Conservation (phyloP, 2,113 vertebrate genomes). For the Corythornis cristatus region DNA sequence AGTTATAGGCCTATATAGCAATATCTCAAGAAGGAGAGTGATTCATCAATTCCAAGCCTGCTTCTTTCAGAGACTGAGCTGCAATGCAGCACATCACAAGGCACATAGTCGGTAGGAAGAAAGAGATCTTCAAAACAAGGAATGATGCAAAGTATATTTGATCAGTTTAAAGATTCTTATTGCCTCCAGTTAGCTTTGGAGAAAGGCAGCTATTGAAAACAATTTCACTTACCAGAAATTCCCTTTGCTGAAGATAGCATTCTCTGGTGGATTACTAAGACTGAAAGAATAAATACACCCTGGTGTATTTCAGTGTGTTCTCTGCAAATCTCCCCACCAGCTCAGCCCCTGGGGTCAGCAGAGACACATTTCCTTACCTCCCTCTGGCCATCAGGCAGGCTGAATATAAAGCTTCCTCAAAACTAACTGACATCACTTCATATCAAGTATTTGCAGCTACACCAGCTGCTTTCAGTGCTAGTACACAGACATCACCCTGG, state of each 20-base stretch:
- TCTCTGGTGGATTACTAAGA: neutral
- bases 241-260: neutral
- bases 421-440: neutral
- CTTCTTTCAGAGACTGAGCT: constrained; percentile 22
- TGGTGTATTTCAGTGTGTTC: neutral
- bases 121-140: neutral
- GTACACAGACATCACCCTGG: neutral
- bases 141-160: neutral
- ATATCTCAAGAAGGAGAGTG: constrained; percentile 49
- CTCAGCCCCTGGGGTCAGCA: neutral
- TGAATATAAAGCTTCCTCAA: neutral
- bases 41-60: constrained; percentile 49
- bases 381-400: neutral
- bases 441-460: neutral
- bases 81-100: constrained; percentile 55
- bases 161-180: neutral
- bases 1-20: constrained; percentile 21
- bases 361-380: neutral
- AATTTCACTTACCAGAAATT: neutral
- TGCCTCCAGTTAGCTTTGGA: neutral
- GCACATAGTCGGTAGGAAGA: neutral
- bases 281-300: neutral
- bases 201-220: neutral
- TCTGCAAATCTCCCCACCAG: neutral
- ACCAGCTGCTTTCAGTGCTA: neutral